Base-by-base conservation (phyloP, 2,888 invertebrate genomes). In the Pomacea canaliculata region DNA sequence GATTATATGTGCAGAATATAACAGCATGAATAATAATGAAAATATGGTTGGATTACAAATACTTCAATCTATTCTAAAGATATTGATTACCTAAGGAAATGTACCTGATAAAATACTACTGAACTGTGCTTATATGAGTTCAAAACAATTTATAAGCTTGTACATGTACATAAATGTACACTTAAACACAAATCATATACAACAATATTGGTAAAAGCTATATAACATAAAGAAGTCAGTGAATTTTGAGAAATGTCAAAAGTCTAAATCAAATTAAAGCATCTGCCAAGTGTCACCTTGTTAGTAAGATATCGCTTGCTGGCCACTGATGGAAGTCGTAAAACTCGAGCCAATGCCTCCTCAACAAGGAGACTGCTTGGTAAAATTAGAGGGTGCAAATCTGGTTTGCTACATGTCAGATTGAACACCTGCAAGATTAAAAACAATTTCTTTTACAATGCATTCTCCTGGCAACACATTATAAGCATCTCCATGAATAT, bases 231-330 rank as follows among this genome's bases (percentile, higher is more conserved):
- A 37, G 37, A 37, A 1, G 37, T 37, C 37, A 37, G 37, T 37
- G 37, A 37, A 37, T 23, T 23, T 23, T 23, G 23, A 23, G 23
- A 23, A 23, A 23, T 23, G 23, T 23, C 23, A 37, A 5, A 37
- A 37, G 37, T 37, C 37, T 37, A 37, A 37, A 37, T 37, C 1
- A 37, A 37, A 37, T 37, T 37, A 37, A 37, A 37, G 37, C 1
- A 37, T 37, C 37, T 37, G 37, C 37, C 37, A 37, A 37, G 51
- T 56, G 16, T 56, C 23, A 98, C 98, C 93, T 98, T 98, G 88
- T 96, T 98, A 0, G 97, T 98, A 66, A 98, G 93, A 89, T 96
- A 98, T 84, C 98, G 93, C 91, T 99, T 99, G 90, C 98, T 97
- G 70, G 95, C 96, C 9, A 99, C 98, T 2, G 97, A 94, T 0